phyloP scores from a whole-genome alignment of 1,140 invertebrate species.

The Proctacanthus coquilletti region DNA sequence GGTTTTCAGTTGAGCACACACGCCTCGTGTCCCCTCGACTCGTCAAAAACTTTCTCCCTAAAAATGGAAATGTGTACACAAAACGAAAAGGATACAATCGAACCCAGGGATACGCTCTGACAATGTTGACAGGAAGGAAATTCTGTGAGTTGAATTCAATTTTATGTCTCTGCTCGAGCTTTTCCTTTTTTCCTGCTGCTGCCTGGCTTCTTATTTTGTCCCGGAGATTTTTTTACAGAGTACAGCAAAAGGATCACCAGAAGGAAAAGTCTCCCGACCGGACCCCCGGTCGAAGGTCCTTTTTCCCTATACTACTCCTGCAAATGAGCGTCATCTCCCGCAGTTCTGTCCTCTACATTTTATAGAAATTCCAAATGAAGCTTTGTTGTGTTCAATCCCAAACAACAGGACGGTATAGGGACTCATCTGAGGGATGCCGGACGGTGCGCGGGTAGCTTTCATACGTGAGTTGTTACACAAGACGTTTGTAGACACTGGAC shows the following conservation, averaged over 20 bases:
- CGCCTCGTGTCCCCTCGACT: background rate
- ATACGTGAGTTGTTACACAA: no score
- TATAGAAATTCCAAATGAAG: constrained; percentile 1
- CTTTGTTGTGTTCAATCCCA: no score
- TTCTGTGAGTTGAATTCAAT: constrained; percentile 1
- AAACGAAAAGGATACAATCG: constrained; percentile 1
- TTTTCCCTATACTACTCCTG: background rate
- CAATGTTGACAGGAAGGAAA: constrained; percentile 1
- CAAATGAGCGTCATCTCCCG: no score
- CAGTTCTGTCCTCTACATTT: background rate
- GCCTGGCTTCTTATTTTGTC: background rate
- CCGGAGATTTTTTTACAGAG: no score
- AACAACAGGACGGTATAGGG: no score
- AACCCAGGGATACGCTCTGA: background rate
- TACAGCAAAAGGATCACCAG: no score
- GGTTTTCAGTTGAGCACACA: background rate
- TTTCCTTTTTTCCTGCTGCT: background rate
- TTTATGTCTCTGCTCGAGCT: background rate
- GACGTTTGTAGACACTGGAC: no score
- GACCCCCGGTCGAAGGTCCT: no score
- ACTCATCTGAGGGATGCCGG: no score
- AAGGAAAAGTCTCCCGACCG: no score
- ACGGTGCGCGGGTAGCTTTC: no score
- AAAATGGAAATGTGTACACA: constrained; percentile 1
- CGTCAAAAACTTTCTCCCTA: background rate